Evolutionary conservation across 2,888 invertebrate species (phyloP), one percentile per base, ranked within the genome.

Genomic region (Netelia melanura): DNA sequence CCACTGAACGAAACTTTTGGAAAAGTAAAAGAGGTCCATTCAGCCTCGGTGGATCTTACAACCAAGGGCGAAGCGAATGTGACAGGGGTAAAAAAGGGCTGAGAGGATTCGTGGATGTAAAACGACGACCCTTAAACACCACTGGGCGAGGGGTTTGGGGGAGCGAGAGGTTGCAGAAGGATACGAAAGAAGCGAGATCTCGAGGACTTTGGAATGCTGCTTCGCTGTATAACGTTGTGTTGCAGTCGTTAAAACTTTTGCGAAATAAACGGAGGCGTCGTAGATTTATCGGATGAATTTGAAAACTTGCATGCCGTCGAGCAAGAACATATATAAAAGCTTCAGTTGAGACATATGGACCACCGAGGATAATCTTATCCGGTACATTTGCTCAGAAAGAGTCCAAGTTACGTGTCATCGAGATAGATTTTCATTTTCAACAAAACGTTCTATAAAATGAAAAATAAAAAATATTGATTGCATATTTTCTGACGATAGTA

Each of bases 161-260:
- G 25, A 58, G 52, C 10, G 61, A 52, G 74, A 43, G 74, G 48
- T 56, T 17, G n/a, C 10, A 48, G 30, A 44, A 44, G 21, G 14
- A 14, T 48, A 48, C 48, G 14, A 14, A 14, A 14, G 48, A 48
- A 48, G 64, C 14, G 70, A 17, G 17, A 74, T 71, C 38, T n/a
- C 65, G 52, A 65, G 52, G 17, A 48, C 23, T 76, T 25, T 17
- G 43, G 52, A 82, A 43, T 70, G 65, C 72, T 72, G 48, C 68
- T 54, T 10, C 44, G 9, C 56, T 17, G 65, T 71, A 67, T 67
- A 85, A 82, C 79, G 71, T 54, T 65, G 54, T 70, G 10, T 71
- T n/a, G 56, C 52, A 44, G 67, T 82, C 81, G 71, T 85, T 82
- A 85, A 72, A 85, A 82, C 75, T 85, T 82, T 85, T 54, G 17